phyloP scores from a whole-genome alignment of 2,113 vertebrate species.

The Cinclus mexicanus region DNA sequence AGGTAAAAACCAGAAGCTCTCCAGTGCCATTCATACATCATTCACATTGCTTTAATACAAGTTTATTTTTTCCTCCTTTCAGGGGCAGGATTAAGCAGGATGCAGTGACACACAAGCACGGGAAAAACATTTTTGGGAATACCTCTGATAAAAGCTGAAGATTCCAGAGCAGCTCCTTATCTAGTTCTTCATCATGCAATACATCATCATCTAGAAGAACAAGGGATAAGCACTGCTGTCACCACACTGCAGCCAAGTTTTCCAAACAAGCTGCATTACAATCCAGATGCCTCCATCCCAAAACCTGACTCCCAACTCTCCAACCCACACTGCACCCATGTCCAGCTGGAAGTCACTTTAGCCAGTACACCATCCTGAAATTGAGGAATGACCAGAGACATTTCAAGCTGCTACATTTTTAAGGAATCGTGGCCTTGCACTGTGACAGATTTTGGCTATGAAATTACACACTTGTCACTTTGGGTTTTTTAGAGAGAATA shows the following conservation, averaged over 20 bases:
- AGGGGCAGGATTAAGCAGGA: not conserved
- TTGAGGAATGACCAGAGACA: not conserved
- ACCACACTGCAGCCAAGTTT: not conserved
- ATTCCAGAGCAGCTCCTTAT: conserved; percentile 97
- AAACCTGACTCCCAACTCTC: not conserved
- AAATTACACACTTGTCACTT: not conserved
- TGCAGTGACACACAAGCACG: not conserved
- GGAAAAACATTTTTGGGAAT: not conserved
- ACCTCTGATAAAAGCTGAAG: conserved; percentile 98
- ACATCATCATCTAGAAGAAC: conserved; percentile 91
- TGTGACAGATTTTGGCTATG: not conserved
- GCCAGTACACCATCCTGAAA: not conserved
- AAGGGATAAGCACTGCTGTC: not conserved
- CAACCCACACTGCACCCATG: not conserved
- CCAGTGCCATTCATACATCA: not conserved
- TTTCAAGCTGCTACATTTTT: not conserved
- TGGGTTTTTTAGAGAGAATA: not conserved
- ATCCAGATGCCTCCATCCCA: not conserved
- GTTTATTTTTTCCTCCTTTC: not conserved
- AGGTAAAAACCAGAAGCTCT: not conserved
- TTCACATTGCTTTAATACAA: not conserved
- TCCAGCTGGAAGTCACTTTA: not conserved
- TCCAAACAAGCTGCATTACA: not conserved
- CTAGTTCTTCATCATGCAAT: conserved; percentile 91
- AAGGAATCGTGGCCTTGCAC: not conserved